These are phyloP conservation scores for Muschampia plurimacula DNA, from an alignment of 2,888 invertebrate genomes.

Conservation along the genomic window DNA sequence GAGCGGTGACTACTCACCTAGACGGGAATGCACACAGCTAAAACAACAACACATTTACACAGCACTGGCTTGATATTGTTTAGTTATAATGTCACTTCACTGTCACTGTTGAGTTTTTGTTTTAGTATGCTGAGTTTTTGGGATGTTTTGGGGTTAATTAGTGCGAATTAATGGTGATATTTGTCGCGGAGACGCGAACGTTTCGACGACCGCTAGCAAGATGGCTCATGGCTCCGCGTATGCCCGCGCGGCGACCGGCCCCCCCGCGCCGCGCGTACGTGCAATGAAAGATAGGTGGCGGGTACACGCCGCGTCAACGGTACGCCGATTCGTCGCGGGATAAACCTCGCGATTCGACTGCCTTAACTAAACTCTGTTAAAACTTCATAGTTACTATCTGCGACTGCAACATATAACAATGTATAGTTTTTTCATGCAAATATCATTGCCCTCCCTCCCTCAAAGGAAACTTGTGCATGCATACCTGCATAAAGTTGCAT, in stretches of 20 bases:
- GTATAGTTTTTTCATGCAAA: no score
- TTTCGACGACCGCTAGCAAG: constrained; percentile 82
- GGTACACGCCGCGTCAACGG: constrained; percentile 63
- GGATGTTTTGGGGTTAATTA: constrained; percentile 76
- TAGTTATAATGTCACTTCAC: constrained; percentile 54
- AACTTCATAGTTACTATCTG: no score
- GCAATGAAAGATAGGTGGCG: constrained; percentile 85
- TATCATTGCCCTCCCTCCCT: no score
- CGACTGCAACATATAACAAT: no score
- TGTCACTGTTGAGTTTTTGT: constrained; percentile 54
- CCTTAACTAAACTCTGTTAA: no score
- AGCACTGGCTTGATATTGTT: constrained; percentile 65
- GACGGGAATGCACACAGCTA: constrained; percentile 79
- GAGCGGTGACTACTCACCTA: constrained; percentile 81
- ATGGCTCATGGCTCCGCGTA: constrained; percentile 82
- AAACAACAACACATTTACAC: constrained; percentile 66
- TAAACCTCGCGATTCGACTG: constrained; percentile 47
- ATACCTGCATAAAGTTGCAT: no score
- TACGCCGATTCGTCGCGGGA: constrained; percentile 61
- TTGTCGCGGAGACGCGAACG: constrained; percentile 79
- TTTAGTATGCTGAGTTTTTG: constrained; percentile 61
- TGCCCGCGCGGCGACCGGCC: constrained; percentile 68
- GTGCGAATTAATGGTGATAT: constrained; percentile 79
- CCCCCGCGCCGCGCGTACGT: constrained; percentile 80
- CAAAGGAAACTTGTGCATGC: no score